Evolutionary conservation across 2,888 invertebrate species (phyloP).

Genomic region (Ochropacha duplaris): DNA sequence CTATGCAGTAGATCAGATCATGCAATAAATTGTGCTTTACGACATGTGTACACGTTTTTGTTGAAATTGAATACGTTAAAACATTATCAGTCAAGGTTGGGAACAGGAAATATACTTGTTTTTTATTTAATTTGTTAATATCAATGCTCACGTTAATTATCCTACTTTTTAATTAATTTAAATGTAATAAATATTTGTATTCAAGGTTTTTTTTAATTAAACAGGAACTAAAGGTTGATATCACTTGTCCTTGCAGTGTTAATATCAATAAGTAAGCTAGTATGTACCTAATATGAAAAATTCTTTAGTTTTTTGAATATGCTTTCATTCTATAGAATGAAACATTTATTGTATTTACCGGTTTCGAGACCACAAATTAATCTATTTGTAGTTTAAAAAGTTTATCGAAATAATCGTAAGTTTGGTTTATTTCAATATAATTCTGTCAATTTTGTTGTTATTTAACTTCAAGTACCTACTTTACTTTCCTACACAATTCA

Average conservation of each 20-base stretch:
- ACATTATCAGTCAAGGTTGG: neutral
- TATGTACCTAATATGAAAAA: no score
- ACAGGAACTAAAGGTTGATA: no score
- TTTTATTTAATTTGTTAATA: neutral
- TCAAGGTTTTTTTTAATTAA: no score
- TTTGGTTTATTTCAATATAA: neutral
- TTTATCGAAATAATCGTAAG: neutral
- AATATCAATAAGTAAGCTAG: no score
- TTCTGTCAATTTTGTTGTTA: neutral
- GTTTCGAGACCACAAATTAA: no score
- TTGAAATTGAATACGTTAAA: neutral
- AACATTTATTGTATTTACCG: no score
- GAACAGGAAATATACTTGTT: neutral
- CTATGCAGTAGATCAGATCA: neutral
- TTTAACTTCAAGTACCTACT: conserved; percentile 1
- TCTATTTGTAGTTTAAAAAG: no score
- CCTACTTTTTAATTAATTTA: no score
- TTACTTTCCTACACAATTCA: conserved; percentile 1
- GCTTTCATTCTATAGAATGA: no score
- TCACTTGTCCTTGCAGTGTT: no score
- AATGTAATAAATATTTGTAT: no score
- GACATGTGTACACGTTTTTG: neutral
- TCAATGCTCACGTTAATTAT: neutral
- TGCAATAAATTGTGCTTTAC: neutral
- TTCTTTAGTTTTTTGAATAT: no score